Conservation (phyloP, 2,888 invertebrate genomes). For the Zele albiditarsus region DNA sequence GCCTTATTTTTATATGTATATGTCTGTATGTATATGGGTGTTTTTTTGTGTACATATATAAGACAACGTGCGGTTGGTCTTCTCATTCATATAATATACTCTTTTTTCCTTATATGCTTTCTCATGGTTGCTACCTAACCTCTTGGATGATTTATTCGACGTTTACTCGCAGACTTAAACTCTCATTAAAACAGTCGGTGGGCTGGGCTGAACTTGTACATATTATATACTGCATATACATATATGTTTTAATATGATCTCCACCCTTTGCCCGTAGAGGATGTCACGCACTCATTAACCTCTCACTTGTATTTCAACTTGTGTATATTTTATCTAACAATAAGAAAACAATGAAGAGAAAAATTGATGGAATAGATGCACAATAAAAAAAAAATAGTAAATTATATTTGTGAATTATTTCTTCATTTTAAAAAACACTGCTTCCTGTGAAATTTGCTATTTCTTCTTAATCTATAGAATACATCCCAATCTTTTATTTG, state of each 20-base stretch:
- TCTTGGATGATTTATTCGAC: constrained; percentile 70
- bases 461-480: too few relatives aligned
- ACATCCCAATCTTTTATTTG: not conserved
- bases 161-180: constrained; percentile 69
- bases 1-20: not conserved
- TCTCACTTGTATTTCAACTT: not conserved
- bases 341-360: not conserved
- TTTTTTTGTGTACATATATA: not conserved
- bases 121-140: constrained; percentile 40
- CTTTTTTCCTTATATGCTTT: constrained; percentile 24
- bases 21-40: not conserved
- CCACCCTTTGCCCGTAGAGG: not conserved
- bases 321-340: constrained; percentile 7
- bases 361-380: not conserved
- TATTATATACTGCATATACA: constrained; percentile 13
- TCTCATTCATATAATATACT: constrained; percentile 9
- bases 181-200: constrained; percentile 70
- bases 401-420: too few relatives aligned
- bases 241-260: constrained; percentile 12
- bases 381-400: too few relatives aligned
- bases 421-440: too few relatives aligned
- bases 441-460: too few relatives aligned
- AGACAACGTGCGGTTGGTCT: constrained; percentile 14
- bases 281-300: constrained; percentile 30
- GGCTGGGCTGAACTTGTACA: constrained; percentile 43